phyloP scores from a whole-genome alignment of 64 coral and sea anemone species.

The Montipora foliosa region DNA sequence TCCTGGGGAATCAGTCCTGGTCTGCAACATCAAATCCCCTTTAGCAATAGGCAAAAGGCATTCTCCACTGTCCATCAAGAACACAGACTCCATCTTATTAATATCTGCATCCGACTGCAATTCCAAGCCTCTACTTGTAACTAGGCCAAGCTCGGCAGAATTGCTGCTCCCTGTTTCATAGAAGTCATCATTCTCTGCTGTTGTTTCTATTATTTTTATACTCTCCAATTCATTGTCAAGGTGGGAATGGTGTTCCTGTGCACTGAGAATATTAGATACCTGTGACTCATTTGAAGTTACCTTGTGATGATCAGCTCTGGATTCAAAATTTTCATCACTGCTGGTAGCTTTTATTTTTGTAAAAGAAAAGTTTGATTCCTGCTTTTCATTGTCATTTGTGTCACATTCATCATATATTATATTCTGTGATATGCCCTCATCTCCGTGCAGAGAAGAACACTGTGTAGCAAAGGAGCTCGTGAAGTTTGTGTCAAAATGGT shows the following conservation, averaged over 20 bases:
- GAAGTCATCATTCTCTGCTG: neutral
- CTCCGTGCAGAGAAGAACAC: neutral
- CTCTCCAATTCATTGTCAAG: neutral
- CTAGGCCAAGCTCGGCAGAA: neutral
- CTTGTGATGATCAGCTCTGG: neutral
- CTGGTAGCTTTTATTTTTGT: neutral
- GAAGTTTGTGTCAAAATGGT: neutral
- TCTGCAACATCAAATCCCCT: neutral
- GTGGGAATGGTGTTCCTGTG: neutral
- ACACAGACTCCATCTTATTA: conserved; percentile 17
- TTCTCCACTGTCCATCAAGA: conserved; percentile 48
- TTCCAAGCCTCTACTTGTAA: neutral
- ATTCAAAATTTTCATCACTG: neutral
- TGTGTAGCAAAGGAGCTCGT: neutral
- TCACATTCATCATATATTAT: neutral
- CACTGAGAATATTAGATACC: neutral
- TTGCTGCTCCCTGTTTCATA: neutral
- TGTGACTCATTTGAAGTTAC: neutral
- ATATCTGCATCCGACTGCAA: neutral
- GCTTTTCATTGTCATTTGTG: neutral
- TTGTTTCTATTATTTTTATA: neutral
- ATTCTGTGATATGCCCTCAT: neutral
- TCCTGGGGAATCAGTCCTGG: neutral
- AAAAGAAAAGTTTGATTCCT: neutral
- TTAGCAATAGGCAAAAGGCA: conserved; percentile 43